A percentile compares a stretch with the other conserved stretches of the same genome.
Conservation (phyloP, 2,113 vertebrate species). For the Piaya cayana region DNA sequence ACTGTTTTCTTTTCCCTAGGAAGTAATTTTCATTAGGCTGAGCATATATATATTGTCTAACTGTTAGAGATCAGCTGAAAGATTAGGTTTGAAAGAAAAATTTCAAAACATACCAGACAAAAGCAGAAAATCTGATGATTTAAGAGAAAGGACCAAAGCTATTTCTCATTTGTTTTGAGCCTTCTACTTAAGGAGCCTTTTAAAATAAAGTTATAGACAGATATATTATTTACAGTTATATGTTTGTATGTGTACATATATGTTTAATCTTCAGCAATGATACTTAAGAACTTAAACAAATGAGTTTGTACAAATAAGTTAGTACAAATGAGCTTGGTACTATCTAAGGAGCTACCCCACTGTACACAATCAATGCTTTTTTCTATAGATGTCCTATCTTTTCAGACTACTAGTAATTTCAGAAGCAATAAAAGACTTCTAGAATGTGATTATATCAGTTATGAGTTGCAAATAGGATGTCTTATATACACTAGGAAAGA, state of each 20-base stretch:
- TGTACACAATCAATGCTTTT: background rate
- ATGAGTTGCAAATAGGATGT: background rate
- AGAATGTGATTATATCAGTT: background rate
- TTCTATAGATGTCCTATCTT: background rate
- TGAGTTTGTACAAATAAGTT: too few relatives aligned
- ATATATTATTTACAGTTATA: background rate
- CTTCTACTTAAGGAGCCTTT: background rate
- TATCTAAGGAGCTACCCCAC: background rate
- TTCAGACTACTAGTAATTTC: background rate
- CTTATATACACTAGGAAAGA: background rate
- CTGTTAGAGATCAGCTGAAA: background rate
- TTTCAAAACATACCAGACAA: background rate
- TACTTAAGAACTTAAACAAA: background rate
- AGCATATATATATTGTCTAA: background rate
- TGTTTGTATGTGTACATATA: background rate
- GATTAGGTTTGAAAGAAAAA: background rate
- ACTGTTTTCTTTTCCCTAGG: conserved; percentile 13
- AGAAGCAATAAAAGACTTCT: background rate
- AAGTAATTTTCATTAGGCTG: background rate
- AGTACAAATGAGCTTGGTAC: too few relatives aligned
- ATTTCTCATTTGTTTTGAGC: background rate
- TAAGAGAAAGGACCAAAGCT: background rate
- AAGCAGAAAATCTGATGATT: background rate
- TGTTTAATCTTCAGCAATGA: background rate
- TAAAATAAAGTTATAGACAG: background rate